Evolutionary conservation across 2,888 invertebrate genomes (phyloP).

Genomic region (Cryptosula pallasiana): DNA sequence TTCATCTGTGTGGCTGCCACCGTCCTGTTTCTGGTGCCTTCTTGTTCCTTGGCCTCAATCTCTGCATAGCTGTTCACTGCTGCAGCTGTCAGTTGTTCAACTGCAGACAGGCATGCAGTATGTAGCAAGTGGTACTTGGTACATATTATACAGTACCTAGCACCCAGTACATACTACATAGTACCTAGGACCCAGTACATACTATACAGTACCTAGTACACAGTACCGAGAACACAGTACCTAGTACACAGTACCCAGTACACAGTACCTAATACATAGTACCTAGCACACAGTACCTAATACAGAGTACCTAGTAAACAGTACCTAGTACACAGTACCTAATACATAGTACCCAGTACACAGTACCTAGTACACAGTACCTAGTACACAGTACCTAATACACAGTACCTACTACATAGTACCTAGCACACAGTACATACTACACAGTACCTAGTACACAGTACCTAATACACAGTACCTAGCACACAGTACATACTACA

Average conservation of each 20-base stretch:
- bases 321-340: too few relatives aligned
- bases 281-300: too few relatives aligned
- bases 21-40: constrained; percentile 47
- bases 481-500: too few relatives aligned
- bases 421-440: too few relatives aligned
- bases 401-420: too few relatives aligned
- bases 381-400: neutral
- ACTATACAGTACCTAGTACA: constrained; percentile 40
- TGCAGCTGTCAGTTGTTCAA: constrained; percentile 38
- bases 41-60: constrained; percentile 43
- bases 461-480: too few relatives aligned
- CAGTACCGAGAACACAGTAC: too few relatives aligned
- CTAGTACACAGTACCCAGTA: neutral
- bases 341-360: neutral
- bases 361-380: too few relatives aligned
- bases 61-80: constrained; percentile 45
- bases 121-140: neutral
- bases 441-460: neutral
- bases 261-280: too few relatives aligned
- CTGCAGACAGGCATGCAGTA: constrained; percentile 30
- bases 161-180: neutral
- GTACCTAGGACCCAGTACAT: neutral
- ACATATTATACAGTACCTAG: neutral
- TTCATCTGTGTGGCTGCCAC: constrained; percentile 51
- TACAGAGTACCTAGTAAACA: neutral